These are phyloP conservation scores for Ooceraea biroi DNA, from an alignment of 1,140 invertebrate genomes.

Conservation along the genomic window DNA sequence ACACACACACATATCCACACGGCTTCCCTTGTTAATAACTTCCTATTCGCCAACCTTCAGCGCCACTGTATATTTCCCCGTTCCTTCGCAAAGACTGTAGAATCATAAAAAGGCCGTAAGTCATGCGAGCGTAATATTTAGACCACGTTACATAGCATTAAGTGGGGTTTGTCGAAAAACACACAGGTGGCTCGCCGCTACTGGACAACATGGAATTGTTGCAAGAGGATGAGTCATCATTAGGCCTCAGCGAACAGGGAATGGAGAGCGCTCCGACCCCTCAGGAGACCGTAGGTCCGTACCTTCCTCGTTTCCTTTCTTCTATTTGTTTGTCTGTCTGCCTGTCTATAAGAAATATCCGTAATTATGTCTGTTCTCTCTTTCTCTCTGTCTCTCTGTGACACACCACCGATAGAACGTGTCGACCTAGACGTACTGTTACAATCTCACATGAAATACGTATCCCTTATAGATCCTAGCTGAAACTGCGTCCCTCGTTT, in stretches of 20 bases:
- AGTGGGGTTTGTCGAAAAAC: slow-evolving; percentile 83
- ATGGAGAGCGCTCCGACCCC: slow-evolving; percentile 84
- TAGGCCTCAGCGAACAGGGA: slow-evolving; percentile 84
- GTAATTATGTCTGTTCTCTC: slow-evolving; percentile 72
- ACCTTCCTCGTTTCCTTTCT: slow-evolving; percentile 79
- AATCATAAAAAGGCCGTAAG: slow-evolving; percentile 69
- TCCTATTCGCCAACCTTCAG: neutral
- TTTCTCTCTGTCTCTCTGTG: slow-evolving; percentile 13
- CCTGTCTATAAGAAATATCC: slow-evolving; percentile 73
- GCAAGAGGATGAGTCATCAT: slow-evolving; percentile 85
- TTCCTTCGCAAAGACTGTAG: slow-evolving; percentile 59
- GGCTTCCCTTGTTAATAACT: neutral
- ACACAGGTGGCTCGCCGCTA: slow-evolving; percentile 85
- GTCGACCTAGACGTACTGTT: slow-evolving; percentile 63
- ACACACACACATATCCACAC: slow-evolving; percentile 60
- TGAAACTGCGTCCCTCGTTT: slow-evolving; percentile 64
- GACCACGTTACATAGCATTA: slow-evolving; percentile 75
- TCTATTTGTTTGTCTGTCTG: slow-evolving; percentile 77
- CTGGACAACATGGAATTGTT: slow-evolving; percentile 86
- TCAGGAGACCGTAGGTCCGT: slow-evolving; percentile 85
- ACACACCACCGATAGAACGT: slow-evolving; percentile 68
- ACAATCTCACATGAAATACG: slow-evolving; percentile 62
- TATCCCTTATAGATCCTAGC: slow-evolving; percentile 72
- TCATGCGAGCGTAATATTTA: slow-evolving; percentile 69
- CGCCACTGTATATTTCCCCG: slow-evolving; percentile 23